Conservation (phyloP, 2,113 vertebrate genomes). For the Melanostigma gelatinosum region DNA sequence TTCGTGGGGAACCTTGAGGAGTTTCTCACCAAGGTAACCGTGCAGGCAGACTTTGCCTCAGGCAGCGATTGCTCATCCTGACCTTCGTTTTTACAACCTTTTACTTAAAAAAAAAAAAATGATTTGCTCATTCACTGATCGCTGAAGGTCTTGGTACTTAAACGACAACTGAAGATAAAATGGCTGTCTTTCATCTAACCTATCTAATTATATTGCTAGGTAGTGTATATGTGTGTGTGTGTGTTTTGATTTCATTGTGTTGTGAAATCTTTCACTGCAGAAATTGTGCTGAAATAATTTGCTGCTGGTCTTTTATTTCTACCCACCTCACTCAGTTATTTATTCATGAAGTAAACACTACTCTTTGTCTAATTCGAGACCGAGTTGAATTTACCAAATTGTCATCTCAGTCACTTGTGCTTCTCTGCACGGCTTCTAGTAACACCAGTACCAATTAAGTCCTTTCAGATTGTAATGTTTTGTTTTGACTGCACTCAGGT, state of each 20-base stretch:
- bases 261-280: slow-evolving; percentile 13
- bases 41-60: slow-evolving; percentile 53
- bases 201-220: background rate
- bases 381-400: slow-evolving; percentile 11
- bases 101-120: slow-evolving; percentile 20
- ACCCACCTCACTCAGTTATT: background rate
- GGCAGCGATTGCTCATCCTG: slow-evolving; percentile 51
- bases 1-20: slow-evolving; percentile 94
- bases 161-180: slow-evolving; percentile 26
- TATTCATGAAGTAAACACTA: slow-evolving; percentile 3
- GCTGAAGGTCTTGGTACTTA: slow-evolving; percentile 33
- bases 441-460: slow-evolving; percentile 9
- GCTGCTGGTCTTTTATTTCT: background rate
- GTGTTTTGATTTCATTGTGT: slow-evolving; percentile 10
- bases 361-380: slow-evolving; percentile 20
- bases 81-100: slow-evolving; percentile 60
- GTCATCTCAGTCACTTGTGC: background rate
- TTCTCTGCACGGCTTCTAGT: slow-evolving; percentile 14
- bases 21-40: slow-evolving; percentile 93
- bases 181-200: slow-evolving; percentile 1
- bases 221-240: background rate
- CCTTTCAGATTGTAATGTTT: slow-evolving; percentile 13
- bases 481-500: slow-evolving; percentile 82
- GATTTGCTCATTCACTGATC: slow-evolving; percentile 52
- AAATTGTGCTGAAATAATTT: slow-evolving; percentile 13